Evolutionary conservation across 2,113 vertebrate genomes (phyloP).

Genomic region (Butastur rufipennis): DNA sequence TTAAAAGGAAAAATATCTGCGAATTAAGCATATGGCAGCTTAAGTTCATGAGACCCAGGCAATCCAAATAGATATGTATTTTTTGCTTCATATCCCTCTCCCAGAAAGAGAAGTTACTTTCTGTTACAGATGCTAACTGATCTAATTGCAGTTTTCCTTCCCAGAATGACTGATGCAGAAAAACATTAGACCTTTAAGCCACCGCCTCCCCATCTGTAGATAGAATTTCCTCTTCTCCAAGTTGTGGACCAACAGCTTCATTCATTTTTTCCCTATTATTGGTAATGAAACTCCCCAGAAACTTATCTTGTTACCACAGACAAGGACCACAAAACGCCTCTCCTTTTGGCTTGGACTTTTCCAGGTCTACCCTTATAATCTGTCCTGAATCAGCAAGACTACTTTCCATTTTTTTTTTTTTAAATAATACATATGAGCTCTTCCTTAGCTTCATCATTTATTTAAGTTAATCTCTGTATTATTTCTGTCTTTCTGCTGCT

Average conservation of each 20-base stretch:
- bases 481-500: neutral
- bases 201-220: neutral
- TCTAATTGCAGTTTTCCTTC: neutral
- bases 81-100: neutral
- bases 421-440: neutral
- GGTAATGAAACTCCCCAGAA: neutral
- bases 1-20: neutral
- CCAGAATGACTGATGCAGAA: neutral
- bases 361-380: neutral
- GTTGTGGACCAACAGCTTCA: neutral
- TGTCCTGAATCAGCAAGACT: neutral
- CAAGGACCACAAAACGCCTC: neutral
- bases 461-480: neutral
- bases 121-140: neutral
- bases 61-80: neutral
- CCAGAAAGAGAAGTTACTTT: neutral
- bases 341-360: neutral
- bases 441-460: neutral
- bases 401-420: neutral
- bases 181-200: neutral
- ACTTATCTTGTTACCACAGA: neutral
- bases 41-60: neutral
- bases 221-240: neutral
- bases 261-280: neutral
- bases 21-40: neutral